Percentiles rank a stretch among this genome's conserved stretches.
phyloP scores from a whole-genome alignment of 2,888 invertebrate genomes.

The Diloba caeruleocephala region DNA sequence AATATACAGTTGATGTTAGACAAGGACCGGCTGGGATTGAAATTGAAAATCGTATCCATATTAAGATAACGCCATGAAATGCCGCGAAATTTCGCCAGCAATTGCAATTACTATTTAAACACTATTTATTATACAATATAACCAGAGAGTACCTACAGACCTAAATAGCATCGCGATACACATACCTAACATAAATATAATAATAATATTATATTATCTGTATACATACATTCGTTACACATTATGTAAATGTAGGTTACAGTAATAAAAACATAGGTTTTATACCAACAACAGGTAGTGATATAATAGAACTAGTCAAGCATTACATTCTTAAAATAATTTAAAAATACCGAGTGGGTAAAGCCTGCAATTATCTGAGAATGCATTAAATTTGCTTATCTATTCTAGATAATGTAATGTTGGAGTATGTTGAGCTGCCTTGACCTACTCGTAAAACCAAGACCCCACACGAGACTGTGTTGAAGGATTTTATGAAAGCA shows the following conservation, averaged over 20 bases:
- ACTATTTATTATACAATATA: too few relatives aligned
- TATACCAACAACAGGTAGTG: constrained; percentile 8
- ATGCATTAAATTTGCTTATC: constrained; percentile 17
- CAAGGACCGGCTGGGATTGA: too few relatives aligned
- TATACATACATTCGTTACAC: constrained; percentile 8
- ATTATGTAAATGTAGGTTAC: constrained; percentile 8
- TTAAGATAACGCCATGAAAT: too few relatives aligned
- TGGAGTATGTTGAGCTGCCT: constrained; percentile 21
- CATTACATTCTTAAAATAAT: constrained; percentile 33
- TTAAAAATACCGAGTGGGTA: constrained; percentile 27
- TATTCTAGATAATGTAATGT: constrained; percentile 29
- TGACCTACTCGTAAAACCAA: constrained; percentile 12
- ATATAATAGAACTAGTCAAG: neutral
- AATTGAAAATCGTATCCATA: too few relatives aligned
- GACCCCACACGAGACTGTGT: too few relatives aligned
- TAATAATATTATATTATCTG: neutral
- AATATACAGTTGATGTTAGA: too few relatives aligned
- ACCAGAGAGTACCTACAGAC: too few relatives aligned
- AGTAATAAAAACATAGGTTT: constrained; percentile 10
- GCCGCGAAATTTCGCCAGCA: too few relatives aligned
- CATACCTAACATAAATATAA: constrained; percentile 3
- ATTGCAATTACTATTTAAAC: too few relatives aligned
- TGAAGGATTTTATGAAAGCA: too few relatives aligned
- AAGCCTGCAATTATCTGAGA: constrained; percentile 26
- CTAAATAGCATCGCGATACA: too few relatives aligned